Conservation (phyloP, 2,113 vertebrate species). For the Labeo catla region DNA sequence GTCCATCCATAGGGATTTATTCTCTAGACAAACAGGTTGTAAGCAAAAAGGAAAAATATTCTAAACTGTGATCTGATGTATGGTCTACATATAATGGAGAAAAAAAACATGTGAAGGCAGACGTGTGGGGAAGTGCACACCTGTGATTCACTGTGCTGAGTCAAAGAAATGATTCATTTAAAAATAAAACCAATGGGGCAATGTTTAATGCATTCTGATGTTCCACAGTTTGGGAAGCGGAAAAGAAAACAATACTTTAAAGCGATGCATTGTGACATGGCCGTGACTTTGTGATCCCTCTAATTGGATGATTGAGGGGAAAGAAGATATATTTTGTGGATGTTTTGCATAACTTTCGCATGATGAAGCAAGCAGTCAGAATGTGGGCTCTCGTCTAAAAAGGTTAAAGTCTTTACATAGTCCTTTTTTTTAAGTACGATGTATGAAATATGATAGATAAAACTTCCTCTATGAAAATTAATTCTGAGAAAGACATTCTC, state of each 20-base stretch:
- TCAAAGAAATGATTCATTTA: not conserved
- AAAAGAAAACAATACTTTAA: not conserved
- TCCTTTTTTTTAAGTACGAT: not conserved
- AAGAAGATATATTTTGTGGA: not conserved
- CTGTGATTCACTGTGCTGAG: not conserved
- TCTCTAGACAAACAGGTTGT: not conserved
- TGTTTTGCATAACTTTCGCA: not conserved
- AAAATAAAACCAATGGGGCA: not conserved
- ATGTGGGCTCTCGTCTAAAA: not conserved
- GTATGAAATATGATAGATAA: constrained; percentile 24
- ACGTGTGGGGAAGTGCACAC: not conserved
- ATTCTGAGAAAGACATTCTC: constrained; percentile 1
- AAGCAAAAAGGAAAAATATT: not conserved
- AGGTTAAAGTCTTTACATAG: not conserved
- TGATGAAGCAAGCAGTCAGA: constrained; percentile 14
- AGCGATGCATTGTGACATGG: not conserved
- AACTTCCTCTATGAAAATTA: constrained; percentile 29
- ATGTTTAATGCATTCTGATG: not conserved
- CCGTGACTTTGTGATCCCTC: not conserved
- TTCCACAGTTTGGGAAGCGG: not conserved
- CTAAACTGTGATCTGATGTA: not conserved
- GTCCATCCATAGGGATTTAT: not conserved
- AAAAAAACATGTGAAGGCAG: not conserved
- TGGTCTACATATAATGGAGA: not conserved
- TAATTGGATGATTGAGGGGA: constrained; percentile 15